phyloP scores from a whole-genome alignment of 1,140 invertebrate genomes.

The Mactra quadrangularis region DNA sequence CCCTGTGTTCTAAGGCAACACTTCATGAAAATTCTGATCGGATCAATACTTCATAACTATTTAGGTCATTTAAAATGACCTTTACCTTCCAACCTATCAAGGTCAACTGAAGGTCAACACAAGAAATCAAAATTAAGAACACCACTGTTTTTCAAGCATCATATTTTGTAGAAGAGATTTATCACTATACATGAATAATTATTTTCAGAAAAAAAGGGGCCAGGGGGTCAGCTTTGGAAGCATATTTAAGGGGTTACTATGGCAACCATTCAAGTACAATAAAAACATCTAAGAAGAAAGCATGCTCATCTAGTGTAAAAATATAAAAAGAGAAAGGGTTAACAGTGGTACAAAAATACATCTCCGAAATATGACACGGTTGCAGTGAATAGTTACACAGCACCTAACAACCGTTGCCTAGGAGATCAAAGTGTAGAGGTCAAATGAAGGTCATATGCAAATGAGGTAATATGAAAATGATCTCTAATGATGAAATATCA shows the following conservation, averaged over 20 bases:
- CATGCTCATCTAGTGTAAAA: not conserved
- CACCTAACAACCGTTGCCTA: constrained; percentile 49
- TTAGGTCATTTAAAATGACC: too few species aligned
- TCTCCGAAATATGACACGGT: constrained; percentile 35
- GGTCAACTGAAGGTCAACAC: too few species aligned
- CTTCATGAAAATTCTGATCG: not conserved
- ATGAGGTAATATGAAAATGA: not conserved
- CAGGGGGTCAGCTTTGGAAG: too few species aligned
- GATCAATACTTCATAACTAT: too few species aligned
- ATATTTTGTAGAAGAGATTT: too few species aligned
- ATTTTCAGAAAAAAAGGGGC: not conserved
- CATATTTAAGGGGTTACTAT: constrained; percentile 13
- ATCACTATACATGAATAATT: not conserved
- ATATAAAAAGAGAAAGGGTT: constrained; percentile 19
- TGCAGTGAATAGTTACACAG: constrained; percentile 44
- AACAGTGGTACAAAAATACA: constrained; percentile 38
- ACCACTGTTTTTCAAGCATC: too few species aligned
- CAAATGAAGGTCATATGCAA: constrained; percentile 27
- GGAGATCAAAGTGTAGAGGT: constrained; percentile 55
- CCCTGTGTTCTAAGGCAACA: not conserved
- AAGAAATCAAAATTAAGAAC: too few species aligned
- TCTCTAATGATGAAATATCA: not conserved
- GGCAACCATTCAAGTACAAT: not conserved
- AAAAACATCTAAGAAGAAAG: not conserved
- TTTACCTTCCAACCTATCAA: too few species aligned